Conservation (phyloP, 1,140 invertebrate species). For the Tetramorium parvispinum region DNA sequence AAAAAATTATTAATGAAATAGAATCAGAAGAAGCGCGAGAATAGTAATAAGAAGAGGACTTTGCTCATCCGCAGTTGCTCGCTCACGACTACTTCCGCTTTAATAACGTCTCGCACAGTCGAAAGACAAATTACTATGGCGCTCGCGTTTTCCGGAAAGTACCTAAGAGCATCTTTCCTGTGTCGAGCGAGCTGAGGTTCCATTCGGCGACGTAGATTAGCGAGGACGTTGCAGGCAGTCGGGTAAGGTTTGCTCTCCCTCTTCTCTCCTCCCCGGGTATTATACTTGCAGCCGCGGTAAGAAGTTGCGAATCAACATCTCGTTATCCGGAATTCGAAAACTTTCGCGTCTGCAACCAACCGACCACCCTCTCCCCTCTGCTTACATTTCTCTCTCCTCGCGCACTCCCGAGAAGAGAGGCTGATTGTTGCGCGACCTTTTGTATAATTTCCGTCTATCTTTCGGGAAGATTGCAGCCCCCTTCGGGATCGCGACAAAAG, state of each 20-base stretch:
- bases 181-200: constrained; percentile 47
- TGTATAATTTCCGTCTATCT: constrained; percentile 60
- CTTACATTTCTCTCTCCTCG: constrained; percentile 31
- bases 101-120: constrained; percentile 43
- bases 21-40: background rate
- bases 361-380: background rate
- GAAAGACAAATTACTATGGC: constrained; percentile 54
- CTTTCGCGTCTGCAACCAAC: constrained; percentile 49
- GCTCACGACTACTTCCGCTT: constrained; percentile 14
- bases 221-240: constrained; percentile 35
- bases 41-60: background rate
- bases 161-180: constrained; percentile 36
- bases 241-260: constrained; percentile 34
- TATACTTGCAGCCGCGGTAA: constrained; percentile 59
- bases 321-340: constrained; percentile 59
- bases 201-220: constrained; percentile 50
- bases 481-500: constrained; percentile 35
- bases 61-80: background rate
- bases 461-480: background rate
- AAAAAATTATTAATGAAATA: background rate
- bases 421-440: constrained; percentile 57
- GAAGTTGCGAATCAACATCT: constrained; percentile 63
- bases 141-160: constrained; percentile 52
- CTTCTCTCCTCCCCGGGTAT: background rate
- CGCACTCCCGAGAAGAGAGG: constrained; percentile 10